Base-by-base conservation (phyloP, 2,797 vertebrate species). In the Hydrophis major region DNA sequence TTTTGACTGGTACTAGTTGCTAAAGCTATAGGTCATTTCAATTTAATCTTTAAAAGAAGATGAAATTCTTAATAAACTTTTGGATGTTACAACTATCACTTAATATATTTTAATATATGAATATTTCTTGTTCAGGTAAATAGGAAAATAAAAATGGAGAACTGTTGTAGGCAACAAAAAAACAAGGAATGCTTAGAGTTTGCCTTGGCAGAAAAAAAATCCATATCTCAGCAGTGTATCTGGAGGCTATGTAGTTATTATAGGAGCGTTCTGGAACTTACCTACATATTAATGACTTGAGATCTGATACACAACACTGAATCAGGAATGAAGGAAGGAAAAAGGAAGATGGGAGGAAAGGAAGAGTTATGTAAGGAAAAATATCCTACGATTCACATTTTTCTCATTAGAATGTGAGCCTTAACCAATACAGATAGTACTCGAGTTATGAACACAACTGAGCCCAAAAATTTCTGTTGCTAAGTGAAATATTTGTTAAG, bases 11-110 rank as follows among this genome's bases (percentile, higher is more conserved):
- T 86, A 57, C 22, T 63, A 55, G 32, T 42, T 56, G 87, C 50
- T 89, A 12, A 69, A 93, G 47, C 25, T 78, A 32, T 57, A 74
- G 78, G 20, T 87, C 53, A 87, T 90, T 93, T 90, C 60, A 90
- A 32, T 90, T 47, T 12, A 86, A 2, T 78, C 25, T 88, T 53
- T 57, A 69, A 42, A 83, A 57, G 56, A 78, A 66, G 25, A 28
- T 50, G 50, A 86, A 25, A 61, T n/a, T 22, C 88, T 53, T 55
- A 53, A 50, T 86, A 50, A 69, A 18, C 2, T 53, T 63, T 11
- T 57, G 6, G 90, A 53, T 87, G 16, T 37, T 55, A 57, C 1
- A 37, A n/a, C 14, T 47, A 93, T 32, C 60, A 93, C 57, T 55
- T 93, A 66, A 56, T 61, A 90, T 25, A 87, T 27, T 37, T 37